Evolutionary conservation across 2,797 vertebrate genomes (phyloP).

Genomic region (Phrynocephalus vlangalii): DNA sequence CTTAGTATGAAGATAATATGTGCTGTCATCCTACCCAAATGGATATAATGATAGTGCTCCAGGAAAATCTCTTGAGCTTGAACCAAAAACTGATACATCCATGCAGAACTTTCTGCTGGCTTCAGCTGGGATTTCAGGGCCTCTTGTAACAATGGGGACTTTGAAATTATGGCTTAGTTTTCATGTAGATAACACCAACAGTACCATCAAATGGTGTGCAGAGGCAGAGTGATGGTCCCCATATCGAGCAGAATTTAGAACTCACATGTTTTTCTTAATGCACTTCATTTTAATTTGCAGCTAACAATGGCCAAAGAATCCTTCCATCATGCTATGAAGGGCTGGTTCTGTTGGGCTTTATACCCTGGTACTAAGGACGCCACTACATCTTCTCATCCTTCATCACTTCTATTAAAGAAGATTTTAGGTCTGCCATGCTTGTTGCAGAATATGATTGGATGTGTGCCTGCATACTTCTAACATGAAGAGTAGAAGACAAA

Average conservation of each 20-base stretch:
- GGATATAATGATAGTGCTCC: background rate
- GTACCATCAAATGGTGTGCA: constrained; percentile 26
- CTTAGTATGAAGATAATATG: constrained; percentile 34
- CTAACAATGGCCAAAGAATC: too few species aligned
- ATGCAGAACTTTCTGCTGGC: background rate
- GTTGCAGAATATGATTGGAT: background rate
- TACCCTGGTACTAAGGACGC: too few species aligned
- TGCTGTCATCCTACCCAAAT: constrained; percentile 38
- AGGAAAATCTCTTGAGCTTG: constrained; percentile 13
- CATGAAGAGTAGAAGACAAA: background rate
- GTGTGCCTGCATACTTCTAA: background rate
- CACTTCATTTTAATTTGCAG: too few species aligned
- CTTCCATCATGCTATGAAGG: too few species aligned
- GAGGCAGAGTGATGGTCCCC: constrained; percentile 22
- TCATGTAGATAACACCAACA: constrained; percentile 39
- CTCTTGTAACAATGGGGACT: constrained; percentile 25
- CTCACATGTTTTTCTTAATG: too few species aligned
- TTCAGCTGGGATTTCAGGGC: background rate
- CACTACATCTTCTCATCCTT: background rate
- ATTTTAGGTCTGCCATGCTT: background rate
- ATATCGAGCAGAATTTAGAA: too few species aligned
- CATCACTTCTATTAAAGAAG: background rate
- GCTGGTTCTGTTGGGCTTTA: too few species aligned
- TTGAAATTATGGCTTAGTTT: constrained; percentile 45
- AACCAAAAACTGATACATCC: background rate